These are phyloP conservation scores for Ptychoptera albimana DNA, from an alignment of 2,888 invertebrate species.

Conservation along the genomic window DNA sequence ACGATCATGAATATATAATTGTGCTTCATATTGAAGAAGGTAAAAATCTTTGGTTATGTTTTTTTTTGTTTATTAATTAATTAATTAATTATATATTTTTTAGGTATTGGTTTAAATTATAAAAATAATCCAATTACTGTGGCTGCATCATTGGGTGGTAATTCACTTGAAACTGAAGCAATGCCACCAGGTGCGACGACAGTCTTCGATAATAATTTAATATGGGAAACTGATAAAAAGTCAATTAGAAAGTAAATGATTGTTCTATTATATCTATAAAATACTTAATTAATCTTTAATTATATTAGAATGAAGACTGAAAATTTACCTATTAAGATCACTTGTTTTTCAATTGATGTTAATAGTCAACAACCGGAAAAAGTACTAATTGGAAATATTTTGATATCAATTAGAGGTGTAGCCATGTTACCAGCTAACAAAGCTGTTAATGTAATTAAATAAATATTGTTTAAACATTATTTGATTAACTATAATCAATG, in stretches of 20 bases:
- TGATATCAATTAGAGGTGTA: conserved; percentile 52
- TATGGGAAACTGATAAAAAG: conserved; percentile 63
- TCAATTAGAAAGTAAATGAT: conserved; percentile 43
- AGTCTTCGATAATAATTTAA: conserved; percentile 53
- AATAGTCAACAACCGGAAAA: conserved; percentile 29
- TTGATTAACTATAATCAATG: conserved; percentile 18
- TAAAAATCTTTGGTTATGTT: conserved; percentile 9
- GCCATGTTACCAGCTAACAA: conserved; percentile 41
- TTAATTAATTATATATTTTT: conserved; percentile 10
- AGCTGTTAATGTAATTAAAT: conserved; percentile 28
- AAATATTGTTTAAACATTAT: background rate
- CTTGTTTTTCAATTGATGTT: conserved; percentile 41
- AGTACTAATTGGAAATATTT: conserved; percentile 50
- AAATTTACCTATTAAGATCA: conserved; percentile 57
- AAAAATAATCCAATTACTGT: conserved; percentile 37
- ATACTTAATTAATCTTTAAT: conserved; percentile 1
- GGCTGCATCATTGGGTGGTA: conserved; percentile 45
- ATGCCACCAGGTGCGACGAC: conserved; percentile 40
- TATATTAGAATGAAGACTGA: conserved; percentile 47
- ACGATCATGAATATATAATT: conserved; percentile 19
- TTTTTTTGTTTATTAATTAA: background rate
- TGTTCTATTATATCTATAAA: background rate
- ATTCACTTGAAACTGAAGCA: conserved; percentile 51
- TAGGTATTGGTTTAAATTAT: conserved; percentile 40
- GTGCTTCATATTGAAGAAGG: conserved; percentile 25